phyloP scores from a whole-genome alignment of 2,888 invertebrate species.

The Malacosoma neustria region DNA sequence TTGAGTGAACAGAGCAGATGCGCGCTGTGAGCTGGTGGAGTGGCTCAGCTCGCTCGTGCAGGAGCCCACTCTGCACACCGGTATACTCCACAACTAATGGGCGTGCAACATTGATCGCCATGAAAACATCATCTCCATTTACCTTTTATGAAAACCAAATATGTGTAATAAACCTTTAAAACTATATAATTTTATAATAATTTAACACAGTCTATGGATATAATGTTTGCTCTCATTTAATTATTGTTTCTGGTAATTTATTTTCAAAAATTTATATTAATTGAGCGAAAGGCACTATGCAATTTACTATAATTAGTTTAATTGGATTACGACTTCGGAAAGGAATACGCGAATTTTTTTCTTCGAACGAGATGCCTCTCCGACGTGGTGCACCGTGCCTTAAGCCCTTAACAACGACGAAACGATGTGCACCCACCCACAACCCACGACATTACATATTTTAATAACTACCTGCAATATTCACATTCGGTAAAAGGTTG shows the following conservation, averaged over 20 bases:
- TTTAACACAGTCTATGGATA: background rate
- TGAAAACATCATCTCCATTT: background rate
- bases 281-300: slow-evolving; percentile 71
- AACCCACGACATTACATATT: slow-evolving; percentile 6
- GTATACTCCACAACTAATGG: background rate
- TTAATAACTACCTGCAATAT: background rate
- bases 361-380: slow-evolving; percentile 5
- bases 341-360: slow-evolving; percentile 16
- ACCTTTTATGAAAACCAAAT: too few relatives aligned
- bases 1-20: background rate
- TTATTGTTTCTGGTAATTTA: background rate
- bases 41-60: slow-evolving; percentile 27
- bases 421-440: slow-evolving; percentile 17
- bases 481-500: background rate
- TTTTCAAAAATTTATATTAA: slow-evolving; percentile 44
- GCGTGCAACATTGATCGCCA: background rate
- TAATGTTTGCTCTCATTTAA: background rate
- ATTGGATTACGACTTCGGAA: slow-evolving; percentile 45
- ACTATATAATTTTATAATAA: background rate
- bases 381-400: slow-evolving; percentile 58
- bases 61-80: slow-evolving; percentile 2
- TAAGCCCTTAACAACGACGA: slow-evolving; percentile 37
- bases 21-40: slow-evolving; percentile 17
- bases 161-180: background rate
- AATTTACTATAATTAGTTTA: slow-evolving; percentile 53